Conservation (phyloP, 2,113 vertebrate genomes). For the Phrynocephalus versicolor region DNA sequence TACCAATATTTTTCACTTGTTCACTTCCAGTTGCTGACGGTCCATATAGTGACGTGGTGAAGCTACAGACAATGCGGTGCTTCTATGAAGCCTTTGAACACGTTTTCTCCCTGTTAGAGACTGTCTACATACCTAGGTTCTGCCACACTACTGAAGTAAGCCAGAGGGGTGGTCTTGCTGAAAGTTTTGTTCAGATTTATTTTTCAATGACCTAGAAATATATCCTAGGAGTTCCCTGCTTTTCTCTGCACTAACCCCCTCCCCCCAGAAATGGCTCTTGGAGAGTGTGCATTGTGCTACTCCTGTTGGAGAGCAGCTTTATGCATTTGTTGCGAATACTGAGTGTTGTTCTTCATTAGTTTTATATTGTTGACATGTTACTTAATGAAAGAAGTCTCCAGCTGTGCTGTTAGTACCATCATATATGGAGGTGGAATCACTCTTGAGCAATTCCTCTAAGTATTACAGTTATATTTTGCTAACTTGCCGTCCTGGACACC, state of each 20-base stretch:
- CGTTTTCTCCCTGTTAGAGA: conserved; percentile 92
- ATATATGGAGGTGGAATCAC: too few relatives aligned
- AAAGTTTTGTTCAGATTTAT: neutral
- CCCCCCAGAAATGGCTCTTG: neutral
- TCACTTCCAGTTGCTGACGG: conserved; percentile 84
- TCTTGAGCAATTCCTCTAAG: too few relatives aligned
- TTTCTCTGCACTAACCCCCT: neutral
- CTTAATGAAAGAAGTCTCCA: too few relatives aligned
- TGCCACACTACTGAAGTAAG: conserved; percentile 96
- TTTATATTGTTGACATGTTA: too few relatives aligned
- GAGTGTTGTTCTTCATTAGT: too few relatives aligned
- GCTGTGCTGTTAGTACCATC: too few relatives aligned
- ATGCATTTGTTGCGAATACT: too few relatives aligned
- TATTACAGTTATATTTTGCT: too few relatives aligned
- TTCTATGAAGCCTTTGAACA: conserved; percentile 97
- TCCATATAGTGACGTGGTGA: conserved; percentile 86
- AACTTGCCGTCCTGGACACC: too few relatives aligned
- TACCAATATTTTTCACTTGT: conserved; percentile 34
- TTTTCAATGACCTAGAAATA: neutral
- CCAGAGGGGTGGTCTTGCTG: neutral
- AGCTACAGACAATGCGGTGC: conserved; percentile 90
- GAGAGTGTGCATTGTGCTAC: neutral
- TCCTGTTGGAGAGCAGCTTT: too few relatives aligned
- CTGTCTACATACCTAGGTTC: conserved; percentile 96
- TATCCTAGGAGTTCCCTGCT: rapidly evolving